Evolutionary conservation across 2,888 invertebrate genomes (phyloP).

Genomic region (Cristatella mucedo): DNA sequence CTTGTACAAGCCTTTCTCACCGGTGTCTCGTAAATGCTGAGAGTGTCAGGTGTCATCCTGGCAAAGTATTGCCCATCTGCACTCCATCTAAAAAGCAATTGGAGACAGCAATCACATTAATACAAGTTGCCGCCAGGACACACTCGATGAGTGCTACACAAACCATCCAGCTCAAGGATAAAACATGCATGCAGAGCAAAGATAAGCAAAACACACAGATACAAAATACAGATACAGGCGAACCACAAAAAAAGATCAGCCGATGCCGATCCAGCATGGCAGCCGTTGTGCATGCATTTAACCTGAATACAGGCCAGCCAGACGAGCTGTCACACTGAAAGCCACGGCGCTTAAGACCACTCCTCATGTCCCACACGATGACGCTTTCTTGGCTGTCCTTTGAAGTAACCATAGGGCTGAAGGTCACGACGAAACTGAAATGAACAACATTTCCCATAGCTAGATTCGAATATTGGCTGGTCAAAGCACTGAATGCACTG

Average conservation of each 20-base stretch:
- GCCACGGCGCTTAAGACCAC: constrained; percentile 76
- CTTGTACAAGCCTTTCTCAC: constrained; percentile 41
- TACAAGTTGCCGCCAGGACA: too few relatives aligned
- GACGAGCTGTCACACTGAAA: constrained; percentile 53
- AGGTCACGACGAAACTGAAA: constrained; percentile 69
- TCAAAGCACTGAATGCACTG: too few relatives aligned
- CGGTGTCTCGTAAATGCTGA: constrained; percentile 89
- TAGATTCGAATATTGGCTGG: too few relatives aligned
- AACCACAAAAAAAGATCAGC: constrained; percentile 7
- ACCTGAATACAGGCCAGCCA: constrained; percentile 79
- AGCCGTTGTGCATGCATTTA: too few relatives aligned
- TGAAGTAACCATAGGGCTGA: constrained; percentile 57
- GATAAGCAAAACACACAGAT: too few relatives aligned
- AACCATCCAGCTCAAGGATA: background rate
- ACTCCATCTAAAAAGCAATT: constrained; percentile 61
- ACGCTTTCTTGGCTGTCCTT: constrained; percentile 56
- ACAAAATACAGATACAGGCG: background rate
- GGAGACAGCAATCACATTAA: constrained; percentile 11
- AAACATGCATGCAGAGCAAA: too few relatives aligned
- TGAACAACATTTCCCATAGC: too few relatives aligned
- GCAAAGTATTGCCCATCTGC: constrained; percentile 89
- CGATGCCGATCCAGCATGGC: too few relatives aligned
- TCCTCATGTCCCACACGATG: constrained; percentile 90
- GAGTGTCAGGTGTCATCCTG: constrained; percentile 52
- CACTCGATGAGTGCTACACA: background rate